phyloP scores from a whole-genome alignment of 2,797 vertebrate genomes.

The Labroides dimidiatus region DNA sequence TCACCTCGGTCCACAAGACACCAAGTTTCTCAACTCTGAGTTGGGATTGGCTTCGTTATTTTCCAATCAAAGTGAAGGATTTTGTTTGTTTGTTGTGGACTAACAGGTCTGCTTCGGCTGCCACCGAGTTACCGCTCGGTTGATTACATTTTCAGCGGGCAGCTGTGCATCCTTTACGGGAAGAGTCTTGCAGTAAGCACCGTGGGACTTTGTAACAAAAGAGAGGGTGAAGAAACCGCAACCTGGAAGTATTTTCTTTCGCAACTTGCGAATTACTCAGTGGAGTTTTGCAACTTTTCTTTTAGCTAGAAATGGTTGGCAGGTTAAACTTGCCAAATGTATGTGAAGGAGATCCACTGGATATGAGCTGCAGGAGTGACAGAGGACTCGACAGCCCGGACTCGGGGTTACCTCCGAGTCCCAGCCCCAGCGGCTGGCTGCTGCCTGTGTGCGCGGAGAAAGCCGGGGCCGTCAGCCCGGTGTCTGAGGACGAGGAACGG shows the following conservation, averaged over 20 bases:
- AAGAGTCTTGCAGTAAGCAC: constrained; percentile 14
- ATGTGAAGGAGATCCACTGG: constrained; percentile 87
- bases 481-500: constrained; percentile 79
- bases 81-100: background rate
- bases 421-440: constrained; percentile 89
- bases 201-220: constrained; percentile 13
- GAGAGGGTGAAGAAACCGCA: background rate
- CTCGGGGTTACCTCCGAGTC: constrained; percentile 93
- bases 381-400: constrained; percentile 93
- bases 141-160: constrained; percentile 36
- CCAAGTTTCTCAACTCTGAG: too few relatives aligned
- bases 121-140: background rate
- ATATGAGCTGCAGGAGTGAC: constrained; percentile 91
- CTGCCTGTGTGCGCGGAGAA: constrained; percentile 77
- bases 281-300: constrained; percentile 51
- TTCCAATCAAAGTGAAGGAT: background rate
- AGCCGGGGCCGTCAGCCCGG: constrained; percentile 69
- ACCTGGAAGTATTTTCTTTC: constrained; percentile 38
- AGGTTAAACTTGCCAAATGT: constrained; percentile 91
- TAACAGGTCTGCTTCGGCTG: background rate
- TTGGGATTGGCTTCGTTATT: accelerated
- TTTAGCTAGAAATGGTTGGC: constrained; percentile 88
- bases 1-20: background rate
- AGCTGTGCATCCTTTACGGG: constrained; percentile 34
- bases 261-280: constrained; percentile 23